Evolutionary conservation across 1,140 invertebrate species (phyloP), one percentile per base, ranked within the genome.

Genomic region (Drosophila pallidifrons): DNA sequence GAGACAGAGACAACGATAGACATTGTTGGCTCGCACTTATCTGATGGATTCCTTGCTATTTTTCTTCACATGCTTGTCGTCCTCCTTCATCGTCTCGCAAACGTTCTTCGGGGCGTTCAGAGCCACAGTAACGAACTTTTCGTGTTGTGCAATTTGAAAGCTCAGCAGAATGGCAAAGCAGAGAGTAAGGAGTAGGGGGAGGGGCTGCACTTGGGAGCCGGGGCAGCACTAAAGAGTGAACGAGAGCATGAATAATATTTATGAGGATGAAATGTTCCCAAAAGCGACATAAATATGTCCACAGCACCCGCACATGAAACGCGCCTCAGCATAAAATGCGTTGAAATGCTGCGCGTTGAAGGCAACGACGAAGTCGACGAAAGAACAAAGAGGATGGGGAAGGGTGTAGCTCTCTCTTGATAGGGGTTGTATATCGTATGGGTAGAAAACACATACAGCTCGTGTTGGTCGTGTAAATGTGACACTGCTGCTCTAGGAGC

Each of bases 221-320:
- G 54, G 35, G 35, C 54, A 74, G 66, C 76, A 43, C 73, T 63
- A 69, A 82, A 79, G 82, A 87, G 76, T 63, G 73, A 87, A 86
- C 76, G 82, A 77, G 82, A 78, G 71, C 72, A 92, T 92, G 91
- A 92, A 91, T 91, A 91, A 92, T 91, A 91, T 92, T 92, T 92
- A 92, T 92, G 91, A 86, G 79, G 74, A 91, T 91, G 86, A 91
- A 91, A 89, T 89, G 91, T 88, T 89, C 91, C 91, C 91, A 91
- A 86, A 91, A 86, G 91, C 82, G 82, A 89, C 91, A 91, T 92
- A 91, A 91, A 91, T 91, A 91, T 91, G 89, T 91, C 90, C 85
- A 90, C 90, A 91, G 79, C 82, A 87, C 82, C 82, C 82, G 82
- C 82, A 86, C 82, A 87, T 87, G 82, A 79, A 73, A 79, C 73